These are phyloP conservation scores for Caerostris extrusa DNA, from an alignment of 1,140 invertebrate genomes.

Conservation along the genomic window DNA sequence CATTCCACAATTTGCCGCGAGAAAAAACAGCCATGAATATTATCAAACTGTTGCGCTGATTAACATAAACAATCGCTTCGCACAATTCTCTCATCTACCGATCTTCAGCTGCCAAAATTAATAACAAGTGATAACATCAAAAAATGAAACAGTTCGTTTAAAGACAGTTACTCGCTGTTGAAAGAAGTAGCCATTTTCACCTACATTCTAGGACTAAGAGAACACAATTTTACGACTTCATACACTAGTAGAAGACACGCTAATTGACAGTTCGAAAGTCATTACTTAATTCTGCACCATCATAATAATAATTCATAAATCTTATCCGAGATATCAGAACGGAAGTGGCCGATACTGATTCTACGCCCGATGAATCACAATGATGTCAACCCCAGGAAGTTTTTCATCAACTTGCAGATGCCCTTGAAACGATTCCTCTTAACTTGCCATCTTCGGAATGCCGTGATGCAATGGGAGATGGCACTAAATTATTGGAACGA, in stretches of 20 bases:
- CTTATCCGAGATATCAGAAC: neutral
- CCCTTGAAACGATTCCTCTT: neutral
- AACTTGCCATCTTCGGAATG: neutral
- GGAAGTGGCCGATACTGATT: neutral
- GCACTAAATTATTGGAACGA: neutral
- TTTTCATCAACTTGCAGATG: neutral
- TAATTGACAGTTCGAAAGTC: neutral
- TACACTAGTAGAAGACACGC: neutral
- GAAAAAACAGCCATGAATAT: neutral
- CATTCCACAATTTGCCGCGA: neutral
- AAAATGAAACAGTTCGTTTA: too few relatives aligned
- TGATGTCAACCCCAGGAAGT: neutral
- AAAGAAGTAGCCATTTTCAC: neutral
- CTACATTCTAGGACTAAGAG: neutral
- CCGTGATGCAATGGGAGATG: neutral
- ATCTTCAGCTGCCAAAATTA: neutral
- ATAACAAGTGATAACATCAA: neutral
- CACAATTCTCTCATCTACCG: neutral
- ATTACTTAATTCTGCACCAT: neutral
- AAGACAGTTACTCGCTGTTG: too few relatives aligned
- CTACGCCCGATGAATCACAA: conserved; percentile 2
- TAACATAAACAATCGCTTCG: neutral
- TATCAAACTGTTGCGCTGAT: neutral
- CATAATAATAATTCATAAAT: neutral
- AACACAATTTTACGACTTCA: neutral